Evolutionary conservation across 2,888 invertebrate genomes (phyloP).

Genomic region (Branchellion lobata): DNA sequence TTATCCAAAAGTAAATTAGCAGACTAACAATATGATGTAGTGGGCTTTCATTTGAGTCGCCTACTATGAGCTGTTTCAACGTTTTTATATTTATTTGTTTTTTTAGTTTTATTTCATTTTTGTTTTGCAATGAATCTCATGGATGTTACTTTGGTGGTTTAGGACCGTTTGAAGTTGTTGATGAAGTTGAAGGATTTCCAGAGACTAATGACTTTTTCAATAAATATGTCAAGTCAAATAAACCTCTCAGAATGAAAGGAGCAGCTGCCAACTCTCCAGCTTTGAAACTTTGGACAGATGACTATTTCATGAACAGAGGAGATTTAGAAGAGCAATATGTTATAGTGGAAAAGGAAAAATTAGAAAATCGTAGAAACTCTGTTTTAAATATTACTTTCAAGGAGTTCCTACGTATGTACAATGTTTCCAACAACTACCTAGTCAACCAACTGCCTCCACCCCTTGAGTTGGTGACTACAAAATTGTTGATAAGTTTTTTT

Average conservation of each 20-base stretch:
- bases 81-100: not conserved
- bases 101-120: not conserved
- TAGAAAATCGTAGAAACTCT: slow-evolving; percentile 57
- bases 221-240: slow-evolving; percentile 54
- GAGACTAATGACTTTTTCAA: slow-evolving; percentile 55
- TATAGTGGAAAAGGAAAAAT: slow-evolving; percentile 58
- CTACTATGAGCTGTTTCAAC: no score
- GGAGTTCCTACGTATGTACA: slow-evolving; percentile 58
- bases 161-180: slow-evolving; percentile 50
- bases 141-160: slow-evolving; percentile 57
- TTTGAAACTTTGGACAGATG: slow-evolving; percentile 57
- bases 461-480: slow-evolving; percentile 53
- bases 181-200: slow-evolving; percentile 53
- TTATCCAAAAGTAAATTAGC: no score
- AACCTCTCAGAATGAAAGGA: slow-evolving; percentile 57
- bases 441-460: slow-evolving; percentile 58
- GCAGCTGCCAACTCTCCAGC: slow-evolving; percentile 56
- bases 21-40: no score
- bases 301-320: slow-evolving; percentile 56
- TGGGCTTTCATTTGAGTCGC: no score
- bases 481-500: slow-evolving; percentile 9
- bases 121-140: slow-evolving; percentile 52
- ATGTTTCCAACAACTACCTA: slow-evolving; percentile 57
- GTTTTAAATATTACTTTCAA: slow-evolving; percentile 55
- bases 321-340: slow-evolving; percentile 54